phyloP scores from a whole-genome alignment of 2,113 vertebrate genomes.

The Tetraodon nigroviridis region DNA sequence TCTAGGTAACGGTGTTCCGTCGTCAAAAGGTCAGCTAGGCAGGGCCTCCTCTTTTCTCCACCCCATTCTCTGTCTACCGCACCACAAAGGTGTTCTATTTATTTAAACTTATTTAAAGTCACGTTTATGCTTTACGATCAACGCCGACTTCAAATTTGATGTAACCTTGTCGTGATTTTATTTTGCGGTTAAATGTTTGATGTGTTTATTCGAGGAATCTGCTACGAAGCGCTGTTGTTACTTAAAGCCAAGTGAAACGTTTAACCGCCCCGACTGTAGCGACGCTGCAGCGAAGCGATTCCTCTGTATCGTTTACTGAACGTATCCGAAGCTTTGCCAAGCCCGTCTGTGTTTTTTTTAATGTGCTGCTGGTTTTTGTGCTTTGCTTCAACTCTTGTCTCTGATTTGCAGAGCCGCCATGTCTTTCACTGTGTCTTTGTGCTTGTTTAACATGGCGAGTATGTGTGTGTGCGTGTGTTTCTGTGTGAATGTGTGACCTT shows the following conservation, averaged over 20 bases:
- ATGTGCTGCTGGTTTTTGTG: conserved; percentile 54
- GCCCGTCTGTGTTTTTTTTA: conserved; percentile 40
- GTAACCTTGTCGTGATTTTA: no score
- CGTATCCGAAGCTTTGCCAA: conserved; percentile 42
- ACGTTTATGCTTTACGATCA: no score
- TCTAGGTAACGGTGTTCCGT: no score
- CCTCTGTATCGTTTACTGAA: conserved; percentile 44
- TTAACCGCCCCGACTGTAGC: not conserved
- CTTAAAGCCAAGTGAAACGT: no score
- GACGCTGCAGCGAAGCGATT: conserved; percentile 20
- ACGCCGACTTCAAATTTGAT: no score
- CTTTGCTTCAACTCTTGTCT: conserved; percentile 67
- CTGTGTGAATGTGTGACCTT: conserved; percentile 2
- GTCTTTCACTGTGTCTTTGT: conserved; percentile 62
- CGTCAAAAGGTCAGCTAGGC: no score
- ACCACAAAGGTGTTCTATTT: no score
- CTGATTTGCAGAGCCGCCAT: conserved; percentile 69
- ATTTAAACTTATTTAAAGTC: no score
- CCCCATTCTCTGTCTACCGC: no score
- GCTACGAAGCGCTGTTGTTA: not conserved
- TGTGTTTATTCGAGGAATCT: not conserved
- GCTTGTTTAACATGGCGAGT: conserved; percentile 28
- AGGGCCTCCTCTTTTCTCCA: no score
- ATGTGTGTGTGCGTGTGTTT: not conserved
- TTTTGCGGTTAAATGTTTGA: no score